Evolutionary conservation across 2,113 vertebrate genomes (phyloP).

Genomic region (Thermophis baileyi): DNA sequence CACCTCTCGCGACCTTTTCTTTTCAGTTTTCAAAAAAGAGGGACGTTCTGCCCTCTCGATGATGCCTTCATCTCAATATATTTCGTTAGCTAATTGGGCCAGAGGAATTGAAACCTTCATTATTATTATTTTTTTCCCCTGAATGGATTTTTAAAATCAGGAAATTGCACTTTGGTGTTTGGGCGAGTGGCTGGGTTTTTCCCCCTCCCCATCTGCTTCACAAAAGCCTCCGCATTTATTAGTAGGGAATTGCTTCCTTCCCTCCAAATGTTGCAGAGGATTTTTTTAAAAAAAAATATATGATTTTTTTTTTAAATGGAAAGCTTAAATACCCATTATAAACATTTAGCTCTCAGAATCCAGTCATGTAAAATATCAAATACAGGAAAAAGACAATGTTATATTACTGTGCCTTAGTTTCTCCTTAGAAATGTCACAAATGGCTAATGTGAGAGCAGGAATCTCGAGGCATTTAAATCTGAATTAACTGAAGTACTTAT

Average conservation of each 20-base stretch:
- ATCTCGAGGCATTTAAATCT: background rate
- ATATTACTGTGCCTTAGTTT: background rate
- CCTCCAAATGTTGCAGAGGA: background rate
- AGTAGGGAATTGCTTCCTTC: background rate
- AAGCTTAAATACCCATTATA: background rate
- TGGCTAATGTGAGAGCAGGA: background rate
- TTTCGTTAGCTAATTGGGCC: background rate
- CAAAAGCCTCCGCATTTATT: too few species aligned
- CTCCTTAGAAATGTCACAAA: background rate
- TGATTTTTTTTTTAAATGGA: background rate
- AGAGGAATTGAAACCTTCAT: background rate
- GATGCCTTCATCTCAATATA: background rate
- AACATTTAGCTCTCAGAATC: background rate
- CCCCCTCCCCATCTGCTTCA: background rate
- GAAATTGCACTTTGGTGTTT: background rate
- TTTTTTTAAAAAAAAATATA: background rate
- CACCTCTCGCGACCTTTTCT: background rate
- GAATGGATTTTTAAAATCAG: background rate
- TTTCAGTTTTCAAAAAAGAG: background rate
- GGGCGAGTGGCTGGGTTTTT: background rate
- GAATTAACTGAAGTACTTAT: background rate
- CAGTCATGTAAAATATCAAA: background rate
- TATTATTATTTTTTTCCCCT: background rate
- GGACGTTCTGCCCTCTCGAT: background rate
- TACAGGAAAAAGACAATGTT: background rate